These are phyloP conservation scores for Drosophila anceps DNA, from an alignment of 2,888 invertebrate species.

Conservation along the genomic window DNA sequence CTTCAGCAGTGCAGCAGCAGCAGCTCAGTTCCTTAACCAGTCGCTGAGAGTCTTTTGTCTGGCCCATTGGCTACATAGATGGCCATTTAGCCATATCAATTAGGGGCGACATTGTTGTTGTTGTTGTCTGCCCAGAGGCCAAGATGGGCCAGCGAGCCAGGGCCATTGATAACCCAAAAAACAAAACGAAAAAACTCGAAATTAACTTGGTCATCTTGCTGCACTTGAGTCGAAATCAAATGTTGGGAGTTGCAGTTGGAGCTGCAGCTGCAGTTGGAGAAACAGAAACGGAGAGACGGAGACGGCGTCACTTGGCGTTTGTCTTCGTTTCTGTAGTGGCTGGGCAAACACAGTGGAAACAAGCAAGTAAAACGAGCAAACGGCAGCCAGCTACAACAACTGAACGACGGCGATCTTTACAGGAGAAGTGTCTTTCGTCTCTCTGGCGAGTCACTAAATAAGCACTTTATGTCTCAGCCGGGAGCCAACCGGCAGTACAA, in stretches of 20 bases:
- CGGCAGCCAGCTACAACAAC: conserved; percentile 64
- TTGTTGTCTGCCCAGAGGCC: conserved; percentile 16
- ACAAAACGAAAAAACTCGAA: conserved; percentile 39
- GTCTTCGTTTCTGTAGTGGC: conserved; percentile 71
- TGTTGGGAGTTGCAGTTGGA: conserved; percentile 24
- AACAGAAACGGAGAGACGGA: not conserved
- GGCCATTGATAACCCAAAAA: conserved; percentile 68
- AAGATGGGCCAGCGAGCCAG: conserved; percentile 17
- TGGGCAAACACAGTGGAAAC: conserved; percentile 72
- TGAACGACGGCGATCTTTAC: conserved; percentile 49
- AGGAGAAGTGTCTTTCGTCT: conserved; percentile 58
- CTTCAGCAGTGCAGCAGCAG: conserved; percentile 4
- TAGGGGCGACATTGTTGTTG: conserved; percentile 54
- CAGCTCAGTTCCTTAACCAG: conserved; percentile 29
- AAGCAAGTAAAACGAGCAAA: conserved; percentile 47
- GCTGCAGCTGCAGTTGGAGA: conserved; percentile 27
- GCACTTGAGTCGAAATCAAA: conserved; percentile 62
- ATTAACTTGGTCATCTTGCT: conserved; percentile 79
- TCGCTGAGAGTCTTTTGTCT: conserved; percentile 29
- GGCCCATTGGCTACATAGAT: conserved; percentile 68
- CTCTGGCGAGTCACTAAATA: conserved; percentile 76
- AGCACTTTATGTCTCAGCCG: conserved; percentile 63
- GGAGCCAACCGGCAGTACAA: conserved; percentile 13
- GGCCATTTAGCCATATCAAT: conserved; percentile 79
- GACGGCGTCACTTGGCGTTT: conserved; percentile 66